Percentiles rank a stretch among this genome's conserved stretches.
Evolutionary conservation across 2,113 vertebrate genomes (phyloP).

Genomic region (Grantiella picta): DNA sequence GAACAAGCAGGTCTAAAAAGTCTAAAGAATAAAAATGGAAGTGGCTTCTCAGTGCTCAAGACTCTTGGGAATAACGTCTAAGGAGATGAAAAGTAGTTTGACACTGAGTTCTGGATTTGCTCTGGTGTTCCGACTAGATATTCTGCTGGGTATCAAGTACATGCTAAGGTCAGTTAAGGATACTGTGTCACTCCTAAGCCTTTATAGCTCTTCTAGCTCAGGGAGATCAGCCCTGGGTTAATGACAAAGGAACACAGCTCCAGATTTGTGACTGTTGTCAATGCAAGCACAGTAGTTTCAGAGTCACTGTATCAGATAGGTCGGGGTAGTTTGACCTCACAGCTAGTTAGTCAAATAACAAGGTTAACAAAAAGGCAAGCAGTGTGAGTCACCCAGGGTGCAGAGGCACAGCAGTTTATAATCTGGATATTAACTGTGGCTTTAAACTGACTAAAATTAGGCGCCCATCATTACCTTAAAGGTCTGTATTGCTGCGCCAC

Average conservation of each 20-base stretch:
- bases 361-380: not conserved
- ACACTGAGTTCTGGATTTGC: not conserved
- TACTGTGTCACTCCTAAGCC: not conserved
- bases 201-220: not conserved
- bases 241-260: not conserved
- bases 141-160: not conserved
- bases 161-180: conserved; percentile 20
- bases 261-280: not conserved
- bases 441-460: not conserved
- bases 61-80: not conserved
- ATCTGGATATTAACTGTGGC: not conserved
- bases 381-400: not conserved
- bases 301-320: not conserved
- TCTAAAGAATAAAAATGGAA: not conserved
- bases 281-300: not conserved
- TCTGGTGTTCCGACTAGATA: not conserved
- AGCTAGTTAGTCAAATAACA: not conserved
- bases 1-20: not conserved
- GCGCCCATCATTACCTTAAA: not conserved
- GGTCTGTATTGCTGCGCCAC: not conserved
- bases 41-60: not conserved
- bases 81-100: not conserved
- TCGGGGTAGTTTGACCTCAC: not conserved
- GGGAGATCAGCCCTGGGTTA: not conserved
- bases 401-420: not conserved